Percentiles rank a stretch among this genome's conserved stretches.
Conservation (phyloP, 2,113 vertebrate genomes). For the Psittacula cyanocephala region DNA sequence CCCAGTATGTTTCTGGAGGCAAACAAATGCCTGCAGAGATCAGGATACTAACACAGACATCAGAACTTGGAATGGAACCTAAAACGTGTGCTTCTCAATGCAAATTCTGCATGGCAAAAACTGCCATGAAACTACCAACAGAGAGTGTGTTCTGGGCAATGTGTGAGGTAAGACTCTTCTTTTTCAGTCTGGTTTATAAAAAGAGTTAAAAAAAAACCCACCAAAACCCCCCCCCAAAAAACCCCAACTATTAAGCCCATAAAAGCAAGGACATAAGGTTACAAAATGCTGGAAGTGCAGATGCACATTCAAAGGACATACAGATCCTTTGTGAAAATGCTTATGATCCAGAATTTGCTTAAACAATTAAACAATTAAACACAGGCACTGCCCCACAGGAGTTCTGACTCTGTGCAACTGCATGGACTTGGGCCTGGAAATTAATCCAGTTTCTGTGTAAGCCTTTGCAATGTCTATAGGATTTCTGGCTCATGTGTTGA, state of each 20-base stretch:
- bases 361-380: conserved; percentile 37
- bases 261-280: background rate
- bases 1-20: background rate
- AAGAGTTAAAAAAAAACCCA: background rate
- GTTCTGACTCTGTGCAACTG: background rate
- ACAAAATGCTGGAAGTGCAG: background rate
- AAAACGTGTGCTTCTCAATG: background rate
- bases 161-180: background rate
- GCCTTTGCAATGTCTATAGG: background rate
- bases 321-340: background rate
- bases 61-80: background rate
- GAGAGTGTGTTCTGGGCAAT: background rate
- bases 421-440: background rate
- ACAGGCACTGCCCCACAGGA: background rate
- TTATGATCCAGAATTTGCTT: conserved; percentile 26
- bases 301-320: background rate
- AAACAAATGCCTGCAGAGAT: background rate
- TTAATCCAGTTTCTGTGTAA: background rate
- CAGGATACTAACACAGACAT: background rate
- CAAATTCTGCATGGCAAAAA: conserved; percentile 8
- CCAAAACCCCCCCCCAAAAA: background rate
- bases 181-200: too few relatives aligned
- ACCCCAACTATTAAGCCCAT: background rate
- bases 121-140: background rate
- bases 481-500: background rate